phyloP scores from a whole-genome alignment of 2,797 vertebrate genomes.

The Arctocebus calabarensis region DNA sequence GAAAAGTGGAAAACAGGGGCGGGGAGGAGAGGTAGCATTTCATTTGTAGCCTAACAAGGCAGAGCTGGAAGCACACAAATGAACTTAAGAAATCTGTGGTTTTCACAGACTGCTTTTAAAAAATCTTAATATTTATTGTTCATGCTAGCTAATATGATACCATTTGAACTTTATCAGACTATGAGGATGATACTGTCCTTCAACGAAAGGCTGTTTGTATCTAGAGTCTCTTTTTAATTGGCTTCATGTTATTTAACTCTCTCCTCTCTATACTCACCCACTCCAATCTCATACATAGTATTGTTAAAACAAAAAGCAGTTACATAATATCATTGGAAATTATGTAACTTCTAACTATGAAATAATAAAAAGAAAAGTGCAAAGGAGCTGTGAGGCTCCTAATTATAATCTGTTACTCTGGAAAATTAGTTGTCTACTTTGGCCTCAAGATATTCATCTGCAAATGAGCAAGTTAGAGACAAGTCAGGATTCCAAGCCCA shows the following conservation, averaged over 20 bases:
- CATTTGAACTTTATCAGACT: constrained; percentile 66
- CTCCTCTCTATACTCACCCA: not conserved
- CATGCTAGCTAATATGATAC: constrained; percentile 51
- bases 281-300: not conserved
- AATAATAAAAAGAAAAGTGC: not conserved
- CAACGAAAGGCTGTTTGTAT: not conserved
- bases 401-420: not conserved
- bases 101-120: constrained; percentile 8
- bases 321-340: constrained; percentile 36
- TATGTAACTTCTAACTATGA: constrained; percentile 41
- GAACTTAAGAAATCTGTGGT: constrained; percentile 23
- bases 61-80: constrained; percentile 89
- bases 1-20: constrained; percentile 83
- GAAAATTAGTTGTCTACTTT: not conserved
- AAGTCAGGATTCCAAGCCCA: not conserved
- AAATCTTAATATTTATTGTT: not conserved
- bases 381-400: not conserved
- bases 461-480: not conserved
- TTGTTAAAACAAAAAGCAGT: constrained; percentile 27
- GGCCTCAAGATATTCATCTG: constrained; percentile 17
- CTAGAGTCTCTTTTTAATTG: not conserved
- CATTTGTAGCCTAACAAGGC: constrained; percentile 93
- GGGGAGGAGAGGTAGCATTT: constrained; percentile 68
- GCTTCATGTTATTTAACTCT: not conserved
- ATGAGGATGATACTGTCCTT: too few species aligned